Base-by-base conservation (phyloP, 2,888 invertebrate genomes). In the Noctua fimbriata region DNA sequence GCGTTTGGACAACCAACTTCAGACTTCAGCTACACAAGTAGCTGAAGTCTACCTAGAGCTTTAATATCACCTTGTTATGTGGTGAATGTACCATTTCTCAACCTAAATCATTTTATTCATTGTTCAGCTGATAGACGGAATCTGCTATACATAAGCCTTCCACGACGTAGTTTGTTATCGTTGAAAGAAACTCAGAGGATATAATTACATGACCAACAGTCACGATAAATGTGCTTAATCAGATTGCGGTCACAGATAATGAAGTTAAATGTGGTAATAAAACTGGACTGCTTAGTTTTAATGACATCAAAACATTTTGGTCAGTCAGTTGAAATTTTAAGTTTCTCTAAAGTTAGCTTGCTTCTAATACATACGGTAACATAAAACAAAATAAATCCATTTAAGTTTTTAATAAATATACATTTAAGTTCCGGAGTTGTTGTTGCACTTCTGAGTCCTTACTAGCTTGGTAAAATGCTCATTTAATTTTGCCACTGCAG, bases 241-340 rank as follows among this genome's bases (percentile, higher is more conserved):
- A 71, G 72, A 79, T 79, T 71, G 47, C 1, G 36, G 18, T 52
- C 65, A 72, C 18, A 55, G 79, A 52, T 69, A 69, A 28, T 32
- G 69, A 63, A n/a, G 16, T 69, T 21, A 52, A 58, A 41, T 24
- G 14, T 6, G 32, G 24, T 24, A 44, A 60, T 36, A 47, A 36
- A 73, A 60, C 36, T 47, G 32, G 14, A n/a, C 47, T 60, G 16
- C 10, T 28, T 47, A 24, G n/a, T 28, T 73, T 63, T 52, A 63
- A 41, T 18, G 21, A 12, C 10, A 76, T n/a, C 32, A 9, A n/a
- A 49, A 49, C 4, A 36, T 52, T 9, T 65, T 65, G 24, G 1
- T 75, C 14, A 18, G 7, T 63, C 24, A 32, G 41, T 52, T 65
- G 6, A 41, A 47, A 63, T 58, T 9, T 3, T 44, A 32, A 14